phyloP scores from a whole-genome alignment of 2,113 vertebrate species.

The Syngnathoides biaculeatus region DNA sequence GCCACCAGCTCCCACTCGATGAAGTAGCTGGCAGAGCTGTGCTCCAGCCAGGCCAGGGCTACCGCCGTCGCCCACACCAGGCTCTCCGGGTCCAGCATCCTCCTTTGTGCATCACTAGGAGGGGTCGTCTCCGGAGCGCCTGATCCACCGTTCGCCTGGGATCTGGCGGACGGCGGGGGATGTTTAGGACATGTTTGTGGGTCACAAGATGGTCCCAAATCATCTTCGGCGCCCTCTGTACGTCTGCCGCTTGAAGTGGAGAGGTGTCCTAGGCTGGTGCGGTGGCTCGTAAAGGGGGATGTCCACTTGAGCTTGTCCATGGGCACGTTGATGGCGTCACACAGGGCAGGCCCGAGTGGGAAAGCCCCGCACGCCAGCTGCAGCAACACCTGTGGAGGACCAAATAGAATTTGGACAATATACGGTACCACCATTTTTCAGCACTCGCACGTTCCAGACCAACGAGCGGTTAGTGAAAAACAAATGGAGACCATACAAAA shows the following conservation, averaged over 20 bases:
- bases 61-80: constrained; percentile 92
- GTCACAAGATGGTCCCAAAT: neutral
- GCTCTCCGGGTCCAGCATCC: constrained; percentile 69
- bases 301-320: constrained; percentile 95
- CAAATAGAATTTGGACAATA: neutral
- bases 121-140: constrained; percentile 21
- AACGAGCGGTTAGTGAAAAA: no score
- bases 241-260: constrained; percentile 65
- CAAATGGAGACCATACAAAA: no score
- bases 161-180: neutral
- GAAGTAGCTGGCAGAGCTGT: constrained; percentile 88
- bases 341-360: constrained; percentile 79
- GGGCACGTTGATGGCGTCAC: constrained; percentile 78
- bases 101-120: constrained; percentile 31
- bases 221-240: constrained; percentile 33
- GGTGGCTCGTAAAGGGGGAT: constrained; percentile 87
- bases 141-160: constrained; percentile 24
- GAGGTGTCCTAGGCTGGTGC: constrained; percentile 72
- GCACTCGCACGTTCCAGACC: neutral
- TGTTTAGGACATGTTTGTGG: neutral
- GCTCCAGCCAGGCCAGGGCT: constrained; percentile 92
- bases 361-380: constrained; percentile 91
- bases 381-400: constrained; percentile 77
- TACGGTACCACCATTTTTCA: neutral
- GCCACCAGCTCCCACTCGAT: constrained; percentile 94